A percentile compares a stretch with the other conserved stretches of the same genome.
Evolutionary conservation across 2,797 vertebrate species (phyloP).

Genomic region (Muscicapa comitata): DNA sequence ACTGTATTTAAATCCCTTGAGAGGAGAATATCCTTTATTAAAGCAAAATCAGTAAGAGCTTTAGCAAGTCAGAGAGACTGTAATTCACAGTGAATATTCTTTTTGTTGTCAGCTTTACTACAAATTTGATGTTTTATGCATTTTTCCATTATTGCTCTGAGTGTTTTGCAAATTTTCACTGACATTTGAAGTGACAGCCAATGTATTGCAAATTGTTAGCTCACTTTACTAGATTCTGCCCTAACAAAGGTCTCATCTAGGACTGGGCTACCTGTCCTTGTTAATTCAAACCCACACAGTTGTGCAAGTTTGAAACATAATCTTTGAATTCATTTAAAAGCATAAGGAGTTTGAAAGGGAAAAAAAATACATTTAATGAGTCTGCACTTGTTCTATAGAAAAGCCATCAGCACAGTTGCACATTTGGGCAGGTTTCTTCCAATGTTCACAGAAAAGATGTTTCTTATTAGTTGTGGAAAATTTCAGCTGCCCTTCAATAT

Average conservation of each 20-base stretch:
- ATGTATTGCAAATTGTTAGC: slow-evolving; percentile 19
- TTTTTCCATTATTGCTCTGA: slow-evolving; percentile 21
- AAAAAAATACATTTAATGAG: neutral
- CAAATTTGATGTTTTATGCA: slow-evolving; percentile 10
- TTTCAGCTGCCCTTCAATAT: slow-evolving; percentile 12
- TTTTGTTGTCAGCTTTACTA: slow-evolving; percentile 42
- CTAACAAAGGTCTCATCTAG: slow-evolving; percentile 41
- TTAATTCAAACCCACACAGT: slow-evolving; percentile 26
- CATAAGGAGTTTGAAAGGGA: neutral
- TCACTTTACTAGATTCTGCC: slow-evolving; percentile 19
- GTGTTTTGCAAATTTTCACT: slow-evolving; percentile 37
- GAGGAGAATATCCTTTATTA: slow-evolving; percentile 46
- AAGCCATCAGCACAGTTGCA: neutral
- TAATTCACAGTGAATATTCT: slow-evolving; percentile 27
- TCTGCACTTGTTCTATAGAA: neutral
- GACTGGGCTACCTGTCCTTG: slow-evolving; percentile 12
- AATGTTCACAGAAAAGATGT: neutral
- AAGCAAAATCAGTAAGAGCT: slow-evolving; percentile 26
- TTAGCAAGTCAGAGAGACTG: slow-evolving; percentile 24
- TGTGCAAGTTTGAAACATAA: neutral
- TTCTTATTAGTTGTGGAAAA: neutral
- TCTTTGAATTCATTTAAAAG: slow-evolving; percentile 4
- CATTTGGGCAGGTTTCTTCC: neutral
- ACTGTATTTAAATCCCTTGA: slow-evolving; percentile 31
- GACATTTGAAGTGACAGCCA: slow-evolving; percentile 42